Evolutionary conservation across 2,113 vertebrate species (phyloP).

Genomic region (Menura novaehollandiae): DNA sequence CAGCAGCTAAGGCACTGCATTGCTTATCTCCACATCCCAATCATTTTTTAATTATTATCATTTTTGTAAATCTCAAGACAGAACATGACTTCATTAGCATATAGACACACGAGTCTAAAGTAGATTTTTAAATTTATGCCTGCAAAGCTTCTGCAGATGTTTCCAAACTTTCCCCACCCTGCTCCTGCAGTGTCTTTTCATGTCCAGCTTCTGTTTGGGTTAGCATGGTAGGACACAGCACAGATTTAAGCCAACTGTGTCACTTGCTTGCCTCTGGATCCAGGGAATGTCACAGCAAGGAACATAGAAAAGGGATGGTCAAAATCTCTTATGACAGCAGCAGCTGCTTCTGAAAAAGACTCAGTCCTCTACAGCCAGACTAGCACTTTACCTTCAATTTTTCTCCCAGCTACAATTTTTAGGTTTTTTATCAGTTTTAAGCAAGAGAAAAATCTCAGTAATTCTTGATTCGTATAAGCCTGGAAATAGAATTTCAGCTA

Average conservation of each 20-base stretch:
- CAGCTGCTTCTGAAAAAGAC: constrained; percentile 29
- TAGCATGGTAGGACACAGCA: neutral
- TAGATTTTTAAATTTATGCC: neutral
- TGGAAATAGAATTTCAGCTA: constrained; percentile 1
- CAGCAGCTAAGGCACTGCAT: neutral
- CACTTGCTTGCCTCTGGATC: neutral
- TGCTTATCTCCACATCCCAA: neutral
- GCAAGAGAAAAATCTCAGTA: neutral
- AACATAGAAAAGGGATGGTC: neutral
- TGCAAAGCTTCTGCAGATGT: neutral
- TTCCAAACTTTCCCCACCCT: constrained; percentile 10
- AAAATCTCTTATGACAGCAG: constrained; percentile 1
- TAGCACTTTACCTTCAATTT: neutral
- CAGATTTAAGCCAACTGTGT: neutral
- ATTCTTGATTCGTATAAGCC: neutral
- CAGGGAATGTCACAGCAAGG: constrained; percentile 7
- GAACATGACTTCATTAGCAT: neutral
- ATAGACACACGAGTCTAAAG: neutral
- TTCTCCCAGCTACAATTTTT: neutral
- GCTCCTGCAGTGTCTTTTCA: neutral
- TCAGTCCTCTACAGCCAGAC: neutral
- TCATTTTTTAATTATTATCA: neutral
- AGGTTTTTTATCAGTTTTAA: neutral
- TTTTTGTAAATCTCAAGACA: neutral
- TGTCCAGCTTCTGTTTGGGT: neutral